Evolutionary conservation across 2,888 invertebrate genomes (phyloP).

Genomic region (Caenorhabditis sp.): DNA sequence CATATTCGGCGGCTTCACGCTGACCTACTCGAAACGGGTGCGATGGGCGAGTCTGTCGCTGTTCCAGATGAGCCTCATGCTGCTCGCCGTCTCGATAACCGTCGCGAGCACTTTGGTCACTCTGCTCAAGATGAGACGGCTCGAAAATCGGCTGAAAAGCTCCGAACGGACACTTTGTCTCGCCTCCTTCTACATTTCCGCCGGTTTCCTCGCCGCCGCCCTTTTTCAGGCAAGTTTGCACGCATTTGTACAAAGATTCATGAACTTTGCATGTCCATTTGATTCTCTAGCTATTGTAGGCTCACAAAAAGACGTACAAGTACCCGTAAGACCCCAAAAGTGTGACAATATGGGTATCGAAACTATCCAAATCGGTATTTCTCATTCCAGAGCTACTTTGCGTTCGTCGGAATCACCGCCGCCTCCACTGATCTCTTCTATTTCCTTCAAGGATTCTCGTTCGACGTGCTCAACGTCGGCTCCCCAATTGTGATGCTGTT

Average conservation of each 20-base stretch:
- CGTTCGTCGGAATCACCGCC: constrained; percentile 15
- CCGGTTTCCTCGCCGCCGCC: constrained; percentile 24
- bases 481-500: constrained; percentile 41
- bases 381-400: constrained; percentile 38
- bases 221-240: constrained; percentile 30
- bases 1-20: constrained; percentile 35
- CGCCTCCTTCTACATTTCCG: constrained; percentile 40
- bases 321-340: too few species aligned
- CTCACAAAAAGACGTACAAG: too few species aligned
- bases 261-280: too few species aligned
- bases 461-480: constrained; percentile 40
- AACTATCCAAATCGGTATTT: background rate
- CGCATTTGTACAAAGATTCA: too few species aligned
- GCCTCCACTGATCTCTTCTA: constrained; percentile 2
- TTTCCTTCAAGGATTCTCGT: constrained; percentile 27
- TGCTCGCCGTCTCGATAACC: constrained; percentile 21
- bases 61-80: constrained; percentile 36
- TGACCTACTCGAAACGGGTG: constrained; percentile 27
- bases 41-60: constrained; percentile 46
- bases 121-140: constrained; percentile 29
- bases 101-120: constrained; percentile 30
- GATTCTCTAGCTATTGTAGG: too few species aligned
- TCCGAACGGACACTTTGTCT: constrained; percentile 39
- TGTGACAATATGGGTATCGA: background rate
- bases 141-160: constrained; percentile 44